These are phyloP conservation scores for Alces alces DNA, from an alignment of 2,113 vertebrate genomes.

Conservation along the genomic window DNA sequence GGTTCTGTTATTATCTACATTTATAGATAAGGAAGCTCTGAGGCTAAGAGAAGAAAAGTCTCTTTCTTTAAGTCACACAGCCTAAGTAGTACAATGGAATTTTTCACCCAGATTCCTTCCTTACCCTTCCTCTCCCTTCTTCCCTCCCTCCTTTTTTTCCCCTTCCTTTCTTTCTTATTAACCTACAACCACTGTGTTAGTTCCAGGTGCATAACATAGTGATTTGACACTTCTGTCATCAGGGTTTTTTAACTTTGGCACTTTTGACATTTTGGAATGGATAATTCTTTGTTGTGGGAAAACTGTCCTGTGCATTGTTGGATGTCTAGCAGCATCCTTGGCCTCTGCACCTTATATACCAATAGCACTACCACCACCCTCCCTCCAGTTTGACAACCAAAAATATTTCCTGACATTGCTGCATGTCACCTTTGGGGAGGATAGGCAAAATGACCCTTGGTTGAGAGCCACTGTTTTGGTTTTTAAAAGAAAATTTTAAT, in stretches of 20 bases:
- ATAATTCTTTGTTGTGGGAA: not conserved
- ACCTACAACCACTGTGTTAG: not conserved
- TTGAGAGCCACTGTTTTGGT: not conserved
- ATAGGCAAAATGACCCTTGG: not conserved
- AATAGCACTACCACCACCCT: not conserved
- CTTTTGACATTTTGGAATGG: not conserved
- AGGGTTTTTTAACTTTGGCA: not conserved
- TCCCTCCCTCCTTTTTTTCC: not conserved
- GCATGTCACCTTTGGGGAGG: not conserved
- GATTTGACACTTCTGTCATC: not conserved
- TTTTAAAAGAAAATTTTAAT: not conserved
- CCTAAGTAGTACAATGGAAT: not conserved
- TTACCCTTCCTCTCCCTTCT: not conserved
- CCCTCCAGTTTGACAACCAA: not conserved
- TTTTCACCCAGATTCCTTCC: conserved; percentile 3
- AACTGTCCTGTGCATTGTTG: not conserved
- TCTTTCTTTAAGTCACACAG: not conserved
- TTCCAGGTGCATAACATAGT: not conserved
- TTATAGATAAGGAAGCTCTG: not conserved
- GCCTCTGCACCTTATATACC: not conserved
- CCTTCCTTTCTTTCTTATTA: not conserved
- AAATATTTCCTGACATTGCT: not conserved
- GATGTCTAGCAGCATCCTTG: not conserved
- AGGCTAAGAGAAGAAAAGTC: not conserved
- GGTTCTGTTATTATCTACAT: not conserved